Percentiles rank a stretch among this genome's conserved stretches.
These are phyloP conservation scores for Phoebastria nigripes DNA, from an alignment of 2,797 vertebrate genomes.

Conservation along the genomic window DNA sequence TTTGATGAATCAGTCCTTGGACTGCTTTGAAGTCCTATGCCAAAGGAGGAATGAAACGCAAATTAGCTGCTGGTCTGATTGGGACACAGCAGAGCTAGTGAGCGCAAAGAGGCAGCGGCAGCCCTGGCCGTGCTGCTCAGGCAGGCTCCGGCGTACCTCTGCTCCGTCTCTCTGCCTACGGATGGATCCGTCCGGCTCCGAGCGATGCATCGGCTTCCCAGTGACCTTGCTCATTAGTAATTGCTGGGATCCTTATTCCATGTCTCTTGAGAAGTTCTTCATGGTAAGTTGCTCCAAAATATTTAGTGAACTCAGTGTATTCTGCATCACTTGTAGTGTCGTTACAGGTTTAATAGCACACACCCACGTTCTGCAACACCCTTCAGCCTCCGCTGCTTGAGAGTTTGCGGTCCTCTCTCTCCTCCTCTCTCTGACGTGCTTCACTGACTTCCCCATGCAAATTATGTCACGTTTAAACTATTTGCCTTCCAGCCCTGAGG, in stretches of 20 bases:
- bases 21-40: conserved; percentile 46
- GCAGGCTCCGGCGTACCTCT: neutral
- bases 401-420: neutral
- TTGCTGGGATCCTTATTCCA: neutral
- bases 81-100: neutral
- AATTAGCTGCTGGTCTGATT: neutral
- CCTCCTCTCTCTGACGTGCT: neutral
- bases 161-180: neutral
- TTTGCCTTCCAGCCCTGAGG: conserved; percentile 56
- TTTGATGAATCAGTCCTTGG: neutral
- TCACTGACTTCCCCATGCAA: conserved; percentile 14
- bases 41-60: conserved; percentile 19
- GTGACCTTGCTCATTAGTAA: neutral
- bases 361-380: neutral
- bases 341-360: neutral
- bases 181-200: neutral
- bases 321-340: neutral
- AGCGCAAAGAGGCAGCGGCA: rapidly evolving
- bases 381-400: neutral
- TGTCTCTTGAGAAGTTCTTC: neutral
- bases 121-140: neutral
- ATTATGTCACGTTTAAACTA: conserved; percentile 43
- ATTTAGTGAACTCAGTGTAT: neutral
- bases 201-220: neutral
- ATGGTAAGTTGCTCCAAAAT: conserved; percentile 25